Evolutionary conservation across 2,888 invertebrate genomes (phyloP), one percentile per base, ranked within the genome.

Genomic region (Agriopis aurantiaria): DNA sequence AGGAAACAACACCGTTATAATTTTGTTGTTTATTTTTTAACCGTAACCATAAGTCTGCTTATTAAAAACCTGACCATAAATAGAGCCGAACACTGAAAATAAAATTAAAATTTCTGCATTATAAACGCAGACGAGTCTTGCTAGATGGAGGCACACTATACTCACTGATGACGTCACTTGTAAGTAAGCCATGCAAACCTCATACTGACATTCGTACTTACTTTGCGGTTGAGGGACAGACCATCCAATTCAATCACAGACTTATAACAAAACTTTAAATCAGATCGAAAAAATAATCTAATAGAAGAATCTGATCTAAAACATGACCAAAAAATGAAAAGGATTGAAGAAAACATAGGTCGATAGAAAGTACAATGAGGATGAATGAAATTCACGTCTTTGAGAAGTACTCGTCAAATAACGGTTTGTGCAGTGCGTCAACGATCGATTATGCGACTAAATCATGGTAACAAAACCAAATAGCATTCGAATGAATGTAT

Each of bases 1-100:
- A 65, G 58, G 49, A 66, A 66, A 70, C 51, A 59, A 67, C 63
- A 64, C 55, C 43, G 53, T 43, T 67, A 71, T 65, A 58, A 58
- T 7, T 43, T 49, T 23, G 10, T 46, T 58, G 17, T 57, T 45
- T 45, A 57, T 58, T 12, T 11, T 56, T 7, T 12, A 40, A 55
- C 12, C n/a, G 33, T 12, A 43, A 41, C 7, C 41, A 41, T 8
- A 12, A 48, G 48, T 3, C 33, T 33, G 33, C 1, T 33, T 33
- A 33, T 33, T 33, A 48, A n/a, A 48, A 48, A 48, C 1, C n/a
- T 12, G 48, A 48, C 5, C 5, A 12, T 7, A 7, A 48, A 48
- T n/a, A 7, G 11, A 46, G 12, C 12, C 46, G 10, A 10, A 10
- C 11, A 46, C 4, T 0, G 33, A 33, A 33, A 33, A 33, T 5